Base-by-base conservation (phyloP, 2,113 vertebrate genomes). In the Passer domesticus region DNA sequence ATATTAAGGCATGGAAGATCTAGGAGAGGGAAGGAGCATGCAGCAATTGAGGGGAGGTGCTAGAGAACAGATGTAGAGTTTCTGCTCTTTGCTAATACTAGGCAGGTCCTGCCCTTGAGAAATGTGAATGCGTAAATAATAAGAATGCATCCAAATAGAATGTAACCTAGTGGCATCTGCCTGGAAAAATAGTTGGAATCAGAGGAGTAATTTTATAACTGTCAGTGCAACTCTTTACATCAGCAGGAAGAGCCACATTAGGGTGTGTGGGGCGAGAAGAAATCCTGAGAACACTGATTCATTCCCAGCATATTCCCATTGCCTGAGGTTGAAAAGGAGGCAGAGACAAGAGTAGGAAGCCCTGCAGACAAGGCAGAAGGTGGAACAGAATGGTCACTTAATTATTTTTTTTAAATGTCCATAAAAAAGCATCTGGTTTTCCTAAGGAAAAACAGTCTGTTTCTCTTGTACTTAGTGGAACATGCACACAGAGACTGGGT, bases 151-250 rank as follows among this genome's bases (percentile, higher is more conserved):
- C 81, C 58, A 89, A 89, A 66, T 79, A 53, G 24, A 92, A 69
- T 68, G 50, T 73, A 77, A 82, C n/a, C 35, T 85, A 50, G 55
- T 2, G 0, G 66, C 58, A 58, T 90, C 66, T 94, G 66, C 85
- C 55, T 95, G 87, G 41, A 70, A 91, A 87, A 91, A 58, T 64
- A 89, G 79, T 95, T 70, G 11, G 69, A 87, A 85, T 93, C 73
- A 70, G 68, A 74, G 78, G 50, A 33, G n/a, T 69, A 39, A 80
- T 62, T 44, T 58, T 83, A 7, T 49, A 91, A 59, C 82, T 83
- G 37, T 87, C 44, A 50, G 11, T 52, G 41, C 67, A 81, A 63
- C 31, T n/a, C 28, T 12, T 82, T 77, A 23, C 30, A 20, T 74
- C 1, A 0, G 28, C 78, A 86, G 47, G 3, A 73, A 79, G 55